Conservation (phyloP, 2,888 invertebrate genomes). For the Nomada fucata region DNA sequence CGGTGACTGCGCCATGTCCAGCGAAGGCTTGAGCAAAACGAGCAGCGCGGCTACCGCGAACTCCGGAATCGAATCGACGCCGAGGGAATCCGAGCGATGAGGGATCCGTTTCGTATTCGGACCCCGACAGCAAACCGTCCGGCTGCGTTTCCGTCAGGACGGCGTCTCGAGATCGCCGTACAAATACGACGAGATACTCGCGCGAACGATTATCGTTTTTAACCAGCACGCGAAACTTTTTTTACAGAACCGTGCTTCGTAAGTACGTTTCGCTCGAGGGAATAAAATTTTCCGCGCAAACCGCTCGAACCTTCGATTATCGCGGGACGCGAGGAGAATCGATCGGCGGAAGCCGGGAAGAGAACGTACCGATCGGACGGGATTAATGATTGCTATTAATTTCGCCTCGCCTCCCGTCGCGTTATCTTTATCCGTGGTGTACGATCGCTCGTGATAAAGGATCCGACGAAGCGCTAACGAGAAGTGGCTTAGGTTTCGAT, state of each 20-base stretch:
- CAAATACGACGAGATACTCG: not conserved
- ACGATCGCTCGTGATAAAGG: not conserved
- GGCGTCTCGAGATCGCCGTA: not conserved
- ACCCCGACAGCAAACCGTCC: not conserved
- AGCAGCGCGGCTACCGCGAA: not conserved
- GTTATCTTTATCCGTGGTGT: not conserved
- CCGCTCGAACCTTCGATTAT: not conserved
- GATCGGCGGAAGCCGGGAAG: not conserved
- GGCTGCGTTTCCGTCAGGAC: not conserved
- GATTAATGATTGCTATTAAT: not conserved
- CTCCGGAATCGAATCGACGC: not conserved
- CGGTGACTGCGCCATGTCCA: conserved; percentile 60
- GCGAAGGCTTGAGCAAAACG: conserved; percentile 16
- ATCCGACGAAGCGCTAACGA: conserved; percentile 33
- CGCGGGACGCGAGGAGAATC: not conserved
- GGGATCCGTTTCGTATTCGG: not conserved
- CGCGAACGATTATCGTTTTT: not conserved
- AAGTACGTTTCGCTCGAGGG: not conserved
- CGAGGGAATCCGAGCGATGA: conserved; percentile 35
- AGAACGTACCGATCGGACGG: not conserved
- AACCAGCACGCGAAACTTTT: not conserved
- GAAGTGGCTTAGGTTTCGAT: conserved; percentile 27
- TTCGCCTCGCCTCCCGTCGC: not conserved
- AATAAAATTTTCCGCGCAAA: not conserved
- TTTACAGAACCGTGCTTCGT: not conserved